Percentiles rank a stretch among this genome's conserved stretches.
Evolutionary conservation across 2,797 vertebrate species (phyloP).

Genomic region (Vipera ursinii): DNA sequence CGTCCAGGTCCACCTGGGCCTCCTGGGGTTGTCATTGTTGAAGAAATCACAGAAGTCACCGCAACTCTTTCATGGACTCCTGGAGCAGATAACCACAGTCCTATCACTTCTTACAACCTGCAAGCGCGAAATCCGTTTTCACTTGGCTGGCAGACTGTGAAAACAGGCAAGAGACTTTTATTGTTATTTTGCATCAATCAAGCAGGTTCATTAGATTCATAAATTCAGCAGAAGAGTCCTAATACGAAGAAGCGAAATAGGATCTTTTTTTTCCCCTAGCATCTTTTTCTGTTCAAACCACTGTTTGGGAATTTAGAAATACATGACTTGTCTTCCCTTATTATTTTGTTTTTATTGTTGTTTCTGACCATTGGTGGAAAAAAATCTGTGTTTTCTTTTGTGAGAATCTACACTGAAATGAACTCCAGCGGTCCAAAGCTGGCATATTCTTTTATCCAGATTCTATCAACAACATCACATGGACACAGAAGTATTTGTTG

Average conservation of each 20-base stretch:
- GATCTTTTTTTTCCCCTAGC: background rate
- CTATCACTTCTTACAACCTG: constrained; percentile 89
- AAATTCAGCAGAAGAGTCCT: background rate
- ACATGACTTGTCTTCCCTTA: background rate
- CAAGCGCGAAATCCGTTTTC: constrained; percentile 97
- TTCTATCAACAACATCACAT: background rate
- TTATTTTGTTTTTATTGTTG: background rate
- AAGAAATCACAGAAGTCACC: constrained; percentile 91
- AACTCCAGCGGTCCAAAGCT: background rate
- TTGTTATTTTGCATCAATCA: background rate
- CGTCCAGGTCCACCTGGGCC: constrained; percentile 89
- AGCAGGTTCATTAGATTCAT: background rate
- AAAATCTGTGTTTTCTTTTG: background rate
- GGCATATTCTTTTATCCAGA: background rate
- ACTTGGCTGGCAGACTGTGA: constrained; percentile 95
- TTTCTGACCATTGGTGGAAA: background rate
- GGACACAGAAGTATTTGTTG: background rate
- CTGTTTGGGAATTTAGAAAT: background rate
- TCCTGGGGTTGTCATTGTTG: constrained; percentile 94
- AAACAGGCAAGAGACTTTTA: constrained; percentile 83
- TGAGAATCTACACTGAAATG: background rate
- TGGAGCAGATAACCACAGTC: constrained; percentile 95
- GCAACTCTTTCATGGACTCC: constrained; percentile 94
- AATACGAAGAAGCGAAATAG: background rate
- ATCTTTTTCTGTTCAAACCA: background rate